phyloP scores from a whole-genome alignment of 2,797 vertebrate species.

The Erethizon dorsatum region DNA sequence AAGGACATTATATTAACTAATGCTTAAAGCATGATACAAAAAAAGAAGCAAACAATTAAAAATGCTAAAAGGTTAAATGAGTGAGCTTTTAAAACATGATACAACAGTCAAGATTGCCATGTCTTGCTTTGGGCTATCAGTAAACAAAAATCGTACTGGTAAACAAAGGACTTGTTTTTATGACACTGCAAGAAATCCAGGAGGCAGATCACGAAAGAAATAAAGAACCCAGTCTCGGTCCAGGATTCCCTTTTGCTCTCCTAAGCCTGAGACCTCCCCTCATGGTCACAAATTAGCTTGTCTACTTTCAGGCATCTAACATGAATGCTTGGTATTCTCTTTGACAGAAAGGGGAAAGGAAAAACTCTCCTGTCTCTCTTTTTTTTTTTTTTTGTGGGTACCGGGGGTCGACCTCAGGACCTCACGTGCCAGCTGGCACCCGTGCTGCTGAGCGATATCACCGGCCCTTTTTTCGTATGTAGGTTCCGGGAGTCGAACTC shows the following conservation, averaged over 20 bases:
- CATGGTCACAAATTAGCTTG: background rate
- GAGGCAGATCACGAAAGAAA: background rate
- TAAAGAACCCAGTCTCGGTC: background rate
- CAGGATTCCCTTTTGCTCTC: background rate
- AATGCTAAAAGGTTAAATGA: background rate
- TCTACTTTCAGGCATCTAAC: background rate
- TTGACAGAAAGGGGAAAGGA: background rate
- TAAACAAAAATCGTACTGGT: background rate
- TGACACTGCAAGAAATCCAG: background rate
- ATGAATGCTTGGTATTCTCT: background rate
- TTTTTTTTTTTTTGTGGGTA: too few relatives aligned
- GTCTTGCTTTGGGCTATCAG: conserved; percentile 3
- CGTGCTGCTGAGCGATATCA: too few relatives aligned
- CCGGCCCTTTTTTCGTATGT: too few relatives aligned
- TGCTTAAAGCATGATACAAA: background rate
- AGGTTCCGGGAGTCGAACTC: too few relatives aligned
- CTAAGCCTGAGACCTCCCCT: background rate
- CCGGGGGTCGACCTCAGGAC: too few relatives aligned
- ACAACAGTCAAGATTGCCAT: background rate
- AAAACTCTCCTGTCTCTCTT: background rate
- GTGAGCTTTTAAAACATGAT: background rate
- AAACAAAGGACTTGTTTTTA: conserved; percentile 29
- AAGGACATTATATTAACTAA: background rate
- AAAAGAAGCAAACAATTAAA: conserved; percentile 43
- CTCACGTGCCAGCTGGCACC: too few relatives aligned